Base-by-base conservation (phyloP, 2,888 invertebrate species). In the Drosophila cracens region DNA sequence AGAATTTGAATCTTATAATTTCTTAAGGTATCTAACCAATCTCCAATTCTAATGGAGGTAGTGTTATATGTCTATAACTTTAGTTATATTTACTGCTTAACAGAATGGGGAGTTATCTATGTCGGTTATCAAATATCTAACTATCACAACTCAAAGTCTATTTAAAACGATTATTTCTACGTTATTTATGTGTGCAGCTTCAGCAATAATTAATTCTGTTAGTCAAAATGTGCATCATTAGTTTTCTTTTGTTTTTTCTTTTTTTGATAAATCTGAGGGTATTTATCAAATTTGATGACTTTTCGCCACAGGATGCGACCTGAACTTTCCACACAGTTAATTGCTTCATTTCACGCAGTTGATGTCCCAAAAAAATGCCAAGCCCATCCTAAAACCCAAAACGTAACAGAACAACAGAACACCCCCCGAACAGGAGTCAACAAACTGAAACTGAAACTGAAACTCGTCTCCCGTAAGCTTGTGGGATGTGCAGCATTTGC, bases 321-420 rank as follows among this genome's bases (percentile, higher is more conserved):
- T 80, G 76, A 88, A 90, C 82, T 90, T 86, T 81, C 61, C 73
- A 80, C 52, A 62, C 75, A 81, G 82, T 88, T 90, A 91, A 92
- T 92, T 90, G 89, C 91, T 91, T 89, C 82, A 92, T 92, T 92
- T 91, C 91, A 92, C 90, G 92, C 91, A 90, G 87, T 89, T 87
- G 81, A 88, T 81, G 82, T 70, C 65, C 76, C 63, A 57, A 79
- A 61, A 71, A n/a, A 13, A 3, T 2, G 82, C 85, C 83, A 78
- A 88, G 74, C 87, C 84, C 79, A 83, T 38, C 31, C 56, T 18
- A 54, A 21, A 46, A 54, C 25, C 25, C 25, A 27, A 53, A 53
- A 10, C 25, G n/a, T 16, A 51, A 29, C 6, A n/a, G 29, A 29
- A 71, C 60, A 68, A 59, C 61, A 21, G 67, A 65, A 46, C 62